These are phyloP conservation scores for Sebastiscus tertius DNA, from an alignment of 2,797 vertebrate species.

Conservation along the genomic window DNA sequence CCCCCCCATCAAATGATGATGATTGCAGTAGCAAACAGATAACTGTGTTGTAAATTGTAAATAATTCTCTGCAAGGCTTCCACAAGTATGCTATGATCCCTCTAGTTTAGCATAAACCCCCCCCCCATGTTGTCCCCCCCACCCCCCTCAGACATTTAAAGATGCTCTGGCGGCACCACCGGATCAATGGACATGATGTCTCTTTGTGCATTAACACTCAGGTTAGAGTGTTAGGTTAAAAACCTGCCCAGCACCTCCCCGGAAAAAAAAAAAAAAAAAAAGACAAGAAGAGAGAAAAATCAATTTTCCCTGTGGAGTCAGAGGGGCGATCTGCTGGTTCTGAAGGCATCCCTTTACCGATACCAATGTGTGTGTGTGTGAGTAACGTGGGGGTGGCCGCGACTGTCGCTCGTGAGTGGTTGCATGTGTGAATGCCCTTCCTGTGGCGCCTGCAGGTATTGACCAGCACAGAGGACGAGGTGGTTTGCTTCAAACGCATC, in stretches of 20 bases:
- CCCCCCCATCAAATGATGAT: not conserved
- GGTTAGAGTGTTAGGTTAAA: slow-evolving; percentile 97
- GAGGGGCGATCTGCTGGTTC: slow-evolving; percentile 81
- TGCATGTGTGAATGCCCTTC: slow-evolving; percentile 67
- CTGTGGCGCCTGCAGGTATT: slow-evolving; percentile 76
- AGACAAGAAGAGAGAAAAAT: slow-evolving; percentile 81
- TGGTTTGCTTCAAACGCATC: slow-evolving; percentile 48
- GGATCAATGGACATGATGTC: slow-evolving; percentile 97
- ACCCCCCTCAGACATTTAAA: slow-evolving; percentile 71
- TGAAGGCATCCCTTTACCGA: slow-evolving; percentile 85
- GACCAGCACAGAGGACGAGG: slow-evolving; percentile 69
- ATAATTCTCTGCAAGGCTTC: slow-evolving; percentile 21
- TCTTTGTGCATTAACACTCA: slow-evolving; percentile 93
- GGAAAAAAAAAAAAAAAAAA: slow-evolving; percentile 12
- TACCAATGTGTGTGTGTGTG: slow-evolving; percentile 21
- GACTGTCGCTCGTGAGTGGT: slow-evolving; percentile 58
- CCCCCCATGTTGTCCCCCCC: slow-evolving; percentile 22
- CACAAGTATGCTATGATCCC: slow-evolving; percentile 16
- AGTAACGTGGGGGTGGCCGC: slow-evolving; percentile 29
- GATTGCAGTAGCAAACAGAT: not conserved
- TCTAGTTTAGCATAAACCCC: slow-evolving; percentile 40
- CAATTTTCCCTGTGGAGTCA: slow-evolving; percentile 89
- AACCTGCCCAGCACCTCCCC: slow-evolving; percentile 88
- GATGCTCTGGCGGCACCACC: slow-evolving; percentile 74
- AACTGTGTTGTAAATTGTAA: slow-evolving; percentile 14